phyloP scores from a whole-genome alignment of 2,888 invertebrate genomes.

The Tetanocera ferruginea region DNA sequence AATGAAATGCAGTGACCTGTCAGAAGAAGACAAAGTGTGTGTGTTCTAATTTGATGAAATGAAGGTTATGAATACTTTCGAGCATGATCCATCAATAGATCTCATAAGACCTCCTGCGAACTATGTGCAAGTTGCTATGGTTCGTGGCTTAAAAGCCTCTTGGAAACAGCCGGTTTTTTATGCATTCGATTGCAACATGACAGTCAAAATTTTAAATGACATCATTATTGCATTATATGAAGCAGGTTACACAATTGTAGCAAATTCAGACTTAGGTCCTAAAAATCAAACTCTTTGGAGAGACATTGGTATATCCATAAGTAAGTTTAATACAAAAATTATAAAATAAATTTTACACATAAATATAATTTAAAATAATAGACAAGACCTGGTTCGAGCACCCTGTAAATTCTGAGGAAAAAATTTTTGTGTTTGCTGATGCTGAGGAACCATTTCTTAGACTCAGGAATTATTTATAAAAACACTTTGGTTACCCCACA shows the following conservation, averaged over 20 bases:
- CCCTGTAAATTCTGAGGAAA: neutral
- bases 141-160: neutral
- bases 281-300: neutral
- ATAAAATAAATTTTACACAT: neutral
- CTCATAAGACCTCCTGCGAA: neutral
- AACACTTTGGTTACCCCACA: neutral
- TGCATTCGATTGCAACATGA: slow-evolving; percentile 5
- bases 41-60: neutral
- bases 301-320: neutral
- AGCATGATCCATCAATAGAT: neutral
- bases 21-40: neutral
- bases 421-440: neutral
- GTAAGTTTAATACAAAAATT: neutral
- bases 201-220: neutral
- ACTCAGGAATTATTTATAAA: neutral
- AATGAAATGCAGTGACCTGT: neutral
- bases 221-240: neutral
- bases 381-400: neutral
- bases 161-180: neutral
- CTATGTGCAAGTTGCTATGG: slow-evolving; percentile 7
- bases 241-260: neutral
- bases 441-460: neutral
- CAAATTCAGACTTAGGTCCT: neutral
- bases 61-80: neutral
- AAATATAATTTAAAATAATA: neutral